Evolutionary conservation across 2,888 invertebrate genomes (phyloP).

Genomic region (Acheta domesticus): DNA sequence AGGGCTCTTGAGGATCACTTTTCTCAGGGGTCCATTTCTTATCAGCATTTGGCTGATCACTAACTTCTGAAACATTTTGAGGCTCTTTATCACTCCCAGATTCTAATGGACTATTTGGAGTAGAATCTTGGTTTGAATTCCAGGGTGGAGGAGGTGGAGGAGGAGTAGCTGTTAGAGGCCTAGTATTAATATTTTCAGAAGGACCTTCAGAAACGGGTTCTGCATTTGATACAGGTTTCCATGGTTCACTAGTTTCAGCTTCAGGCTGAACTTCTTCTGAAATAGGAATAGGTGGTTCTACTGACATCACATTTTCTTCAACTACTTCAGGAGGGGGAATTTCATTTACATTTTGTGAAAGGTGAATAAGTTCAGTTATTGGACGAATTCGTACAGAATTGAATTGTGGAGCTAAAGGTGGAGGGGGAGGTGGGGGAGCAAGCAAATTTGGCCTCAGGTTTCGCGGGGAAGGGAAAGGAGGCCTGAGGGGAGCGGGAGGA

Average conservation of each 20-base stretch:
- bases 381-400: neutral
- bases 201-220: neutral
- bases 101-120: neutral
- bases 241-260: neutral
- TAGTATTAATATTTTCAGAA: neutral
- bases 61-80: neutral
- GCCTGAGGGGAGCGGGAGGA: constrained; percentile 23
- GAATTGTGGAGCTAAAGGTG: constrained; percentile 12
- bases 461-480: constrained; percentile 6
- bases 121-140: neutral
- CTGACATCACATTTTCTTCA: neutral
- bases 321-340: neutral
- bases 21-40: neutral
- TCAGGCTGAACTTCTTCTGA: neutral
- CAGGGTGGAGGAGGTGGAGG: constrained; percentile 24
- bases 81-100: neutral
- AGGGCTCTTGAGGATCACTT: constrained; percentile 26
- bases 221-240: neutral
- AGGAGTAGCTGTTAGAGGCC: constrained; percentile 27
- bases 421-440: constrained; percentile 29
- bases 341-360: neutral
- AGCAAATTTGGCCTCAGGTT: constrained; percentile 24
- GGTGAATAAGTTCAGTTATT: neutral
- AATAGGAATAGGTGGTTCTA: neutral
- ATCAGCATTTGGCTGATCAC: neutral